Evolutionary conservation across 1,140 invertebrate genomes (phyloP).

Genomic region (Eriosoma lanigerum): DNA sequence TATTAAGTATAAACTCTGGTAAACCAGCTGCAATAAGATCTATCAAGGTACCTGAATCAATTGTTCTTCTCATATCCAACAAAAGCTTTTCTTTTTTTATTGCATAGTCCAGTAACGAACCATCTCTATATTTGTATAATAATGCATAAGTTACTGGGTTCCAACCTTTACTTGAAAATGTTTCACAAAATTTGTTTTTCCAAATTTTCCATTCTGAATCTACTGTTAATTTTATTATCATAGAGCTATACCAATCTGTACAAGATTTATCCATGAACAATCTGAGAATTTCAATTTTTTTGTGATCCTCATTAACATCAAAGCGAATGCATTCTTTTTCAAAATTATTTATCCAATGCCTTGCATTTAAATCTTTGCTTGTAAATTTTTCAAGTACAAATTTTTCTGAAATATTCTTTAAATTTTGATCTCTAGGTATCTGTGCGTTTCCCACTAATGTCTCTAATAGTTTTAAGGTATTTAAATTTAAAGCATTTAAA

Average conservation of each 20-base stretch:
- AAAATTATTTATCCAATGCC: background rate
- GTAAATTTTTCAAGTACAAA: conserved; percentile 29
- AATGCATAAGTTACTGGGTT: conserved; percentile 22
- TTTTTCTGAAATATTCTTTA: background rate
- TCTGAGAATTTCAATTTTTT: conserved; percentile 38
- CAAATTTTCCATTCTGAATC: conserved; percentile 29
- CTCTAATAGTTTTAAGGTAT: conserved; percentile 1
- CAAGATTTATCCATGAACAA: conserved; percentile 13
- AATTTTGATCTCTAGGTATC: conserved; percentile 1
- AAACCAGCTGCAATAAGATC: conserved; percentile 36
- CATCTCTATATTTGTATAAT: conserved; percentile 26
- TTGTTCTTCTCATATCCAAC: conserved; percentile 25
- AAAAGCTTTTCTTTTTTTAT: conserved; percentile 50
- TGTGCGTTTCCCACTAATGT: background rate
- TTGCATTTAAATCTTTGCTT: conserved; percentile 1
- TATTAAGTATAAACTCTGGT: conserved; percentile 14
- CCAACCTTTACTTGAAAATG: conserved; percentile 14
- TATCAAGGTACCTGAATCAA: conserved; percentile 18
- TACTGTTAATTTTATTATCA: conserved; percentile 9
- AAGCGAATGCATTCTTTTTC: conserved; percentile 1
- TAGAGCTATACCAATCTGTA: conserved; percentile 26
- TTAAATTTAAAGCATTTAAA: conserved; percentile 11
- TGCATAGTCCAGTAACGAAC: conserved; percentile 33
- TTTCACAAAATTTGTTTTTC: conserved; percentile 20
- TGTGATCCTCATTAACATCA: background rate